Evolutionary conservation across 2,797 vertebrate genomes (phyloP).

Genomic region (Gallinago nigripennis): DNA sequence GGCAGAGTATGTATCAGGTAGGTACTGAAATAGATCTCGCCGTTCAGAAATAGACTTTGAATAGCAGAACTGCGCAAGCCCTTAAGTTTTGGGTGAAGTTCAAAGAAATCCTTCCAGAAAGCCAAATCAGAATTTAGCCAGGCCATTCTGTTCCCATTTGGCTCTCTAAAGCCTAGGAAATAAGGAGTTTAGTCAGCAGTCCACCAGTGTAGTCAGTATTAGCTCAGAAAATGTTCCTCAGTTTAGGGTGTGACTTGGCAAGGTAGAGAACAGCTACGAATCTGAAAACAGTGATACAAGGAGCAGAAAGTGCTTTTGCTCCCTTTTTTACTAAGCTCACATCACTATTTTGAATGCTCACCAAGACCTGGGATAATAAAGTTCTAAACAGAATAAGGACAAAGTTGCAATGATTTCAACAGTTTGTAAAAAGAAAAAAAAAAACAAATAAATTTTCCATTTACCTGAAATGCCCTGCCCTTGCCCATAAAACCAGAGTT

Average conservation of each 20-base stretch:
- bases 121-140: constrained; percentile 28
- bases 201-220: neutral
- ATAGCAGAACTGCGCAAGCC: neutral
- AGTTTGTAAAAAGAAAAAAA: neutral
- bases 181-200: constrained; percentile 15
- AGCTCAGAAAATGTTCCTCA: neutral
- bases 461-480: neutral
- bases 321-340: neutral
- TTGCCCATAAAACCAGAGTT: neutral
- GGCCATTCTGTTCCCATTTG: constrained; percentile 38
- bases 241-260: neutral
- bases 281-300: neutral
- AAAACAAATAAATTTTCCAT: neutral
- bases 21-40: neutral
- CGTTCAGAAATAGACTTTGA: neutral
- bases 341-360: neutral
- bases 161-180: constrained; percentile 34
- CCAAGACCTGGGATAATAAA: neutral
- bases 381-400: neutral
- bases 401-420: neutral
- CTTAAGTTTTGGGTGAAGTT: constrained; percentile 15
- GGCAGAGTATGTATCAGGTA: neutral
- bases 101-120: constrained; percentile 61
- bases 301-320: neutral
- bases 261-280: neutral